phyloP scores from a whole-genome alignment of 92 coral and sea anemone genomes.

The Palythoa caribaeorum region DNA sequence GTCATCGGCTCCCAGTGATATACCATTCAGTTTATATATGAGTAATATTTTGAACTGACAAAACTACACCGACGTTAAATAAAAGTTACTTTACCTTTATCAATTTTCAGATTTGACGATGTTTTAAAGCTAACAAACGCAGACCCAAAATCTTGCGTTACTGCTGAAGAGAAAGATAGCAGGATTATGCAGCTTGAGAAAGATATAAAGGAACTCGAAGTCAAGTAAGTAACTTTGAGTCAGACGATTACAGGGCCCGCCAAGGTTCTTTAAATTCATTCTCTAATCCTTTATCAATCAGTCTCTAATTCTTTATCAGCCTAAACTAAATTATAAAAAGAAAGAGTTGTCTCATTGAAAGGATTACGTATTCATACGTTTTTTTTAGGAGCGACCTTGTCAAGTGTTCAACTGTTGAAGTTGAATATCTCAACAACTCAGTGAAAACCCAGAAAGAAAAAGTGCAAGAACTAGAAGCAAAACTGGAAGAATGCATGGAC shows the following conservation, averaged over 20 bases:
- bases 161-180: slow-evolving; percentile 81
- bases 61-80: not conserved
- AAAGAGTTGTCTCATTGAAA: not conserved
- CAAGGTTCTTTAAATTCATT: not conserved
- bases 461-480: slow-evolving; percentile 16
- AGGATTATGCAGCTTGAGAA: slow-evolving; percentile 74
- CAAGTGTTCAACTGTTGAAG: slow-evolving; percentile 23
- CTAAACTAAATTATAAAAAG: not conserved
- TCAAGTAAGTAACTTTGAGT: not conserved
- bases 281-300: too few relatives aligned
- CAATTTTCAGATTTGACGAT: slow-evolving; percentile 74
- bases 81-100: not conserved
- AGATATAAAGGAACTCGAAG: slow-evolving; percentile 19
- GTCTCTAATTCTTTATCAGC: not conserved
- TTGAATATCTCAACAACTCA: slow-evolving; percentile 14
- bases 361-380: not conserved
- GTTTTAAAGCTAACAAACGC: slow-evolving; percentile 70
- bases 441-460: not conserved
- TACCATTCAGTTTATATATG: not conserved
- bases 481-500: slow-evolving; percentile 13
- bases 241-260: not conserved
- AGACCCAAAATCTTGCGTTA: slow-evolving; percentile 63
- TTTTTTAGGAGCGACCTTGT: not conserved
- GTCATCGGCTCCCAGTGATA: too few relatives aligned
- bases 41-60: not conserved